These are phyloP conservation scores for Odontomachus brunneus DNA, from an alignment of 1,140 invertebrate species.

Conservation along the genomic window DNA sequence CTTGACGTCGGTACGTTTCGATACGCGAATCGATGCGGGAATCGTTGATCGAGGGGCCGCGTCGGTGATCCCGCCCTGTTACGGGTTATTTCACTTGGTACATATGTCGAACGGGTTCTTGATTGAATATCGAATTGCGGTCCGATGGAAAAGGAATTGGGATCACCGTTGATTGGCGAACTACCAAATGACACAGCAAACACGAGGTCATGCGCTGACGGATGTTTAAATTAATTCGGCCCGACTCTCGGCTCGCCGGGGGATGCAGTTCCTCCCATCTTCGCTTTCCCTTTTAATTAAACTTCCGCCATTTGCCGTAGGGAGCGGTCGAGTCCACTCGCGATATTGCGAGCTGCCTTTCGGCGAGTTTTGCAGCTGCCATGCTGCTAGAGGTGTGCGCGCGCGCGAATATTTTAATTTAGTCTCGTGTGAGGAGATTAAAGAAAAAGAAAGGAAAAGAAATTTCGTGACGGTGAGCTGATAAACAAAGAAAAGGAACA, in stretches of 20 bases:
- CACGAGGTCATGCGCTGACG: not conserved
- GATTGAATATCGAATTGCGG: conserved; percentile 65
- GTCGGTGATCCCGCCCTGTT: not conserved
- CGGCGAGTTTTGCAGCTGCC: no score
- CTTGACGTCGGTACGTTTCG: conserved; percentile 50
- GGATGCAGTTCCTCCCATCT: not conserved
- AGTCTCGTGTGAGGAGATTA: no score
- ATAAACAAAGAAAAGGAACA: not conserved
- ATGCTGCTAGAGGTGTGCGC: no score
- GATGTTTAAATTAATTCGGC: conserved; percentile 18
- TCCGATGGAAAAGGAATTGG: conserved; percentile 66
- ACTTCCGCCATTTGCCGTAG: not conserved
- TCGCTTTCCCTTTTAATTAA: conserved; percentile 31
- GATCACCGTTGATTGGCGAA: conserved; percentile 42
- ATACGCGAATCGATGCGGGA: not conserved
- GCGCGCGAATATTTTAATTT: no score
- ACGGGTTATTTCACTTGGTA: conserved; percentile 36
- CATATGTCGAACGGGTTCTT: conserved; percentile 15
- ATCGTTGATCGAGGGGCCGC: conserved; percentile 5
- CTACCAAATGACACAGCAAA: conserved; percentile 43
- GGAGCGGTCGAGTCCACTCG: not conserved
- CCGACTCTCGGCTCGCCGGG: no score
- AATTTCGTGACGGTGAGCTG: no score
- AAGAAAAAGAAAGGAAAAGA: no score
- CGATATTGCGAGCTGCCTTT: not conserved